Conservation (phyloP, 1,140 invertebrate species). For the Drosophila azteca region DNA sequence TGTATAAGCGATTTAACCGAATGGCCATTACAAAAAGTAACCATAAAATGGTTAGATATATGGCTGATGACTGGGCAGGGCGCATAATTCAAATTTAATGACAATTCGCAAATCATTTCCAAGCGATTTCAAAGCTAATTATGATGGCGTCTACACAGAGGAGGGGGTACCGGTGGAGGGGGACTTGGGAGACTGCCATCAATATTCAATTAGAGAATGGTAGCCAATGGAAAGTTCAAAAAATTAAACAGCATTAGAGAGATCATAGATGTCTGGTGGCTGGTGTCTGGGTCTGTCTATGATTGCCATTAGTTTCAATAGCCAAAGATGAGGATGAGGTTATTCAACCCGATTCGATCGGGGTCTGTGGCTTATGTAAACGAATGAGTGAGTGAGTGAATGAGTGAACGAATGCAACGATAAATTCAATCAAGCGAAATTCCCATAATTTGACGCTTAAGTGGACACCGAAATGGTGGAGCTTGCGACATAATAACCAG, state of each 20-base stretch:
- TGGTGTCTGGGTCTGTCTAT: not conserved
- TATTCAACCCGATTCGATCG: slow-evolving; percentile 56
- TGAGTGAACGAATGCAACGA: slow-evolving; percentile 50
- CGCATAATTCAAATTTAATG: slow-evolving; percentile 54
- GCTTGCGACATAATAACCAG: slow-evolving; percentile 76
- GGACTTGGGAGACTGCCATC: slow-evolving; percentile 35
- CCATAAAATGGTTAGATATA: slow-evolving; percentile 27
- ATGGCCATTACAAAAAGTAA: slow-evolving; percentile 35
- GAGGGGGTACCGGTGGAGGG: no score
- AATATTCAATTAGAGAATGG: slow-evolving; percentile 59
- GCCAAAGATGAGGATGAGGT: slow-evolving; percentile 35
- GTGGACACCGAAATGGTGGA: slow-evolving; percentile 69
- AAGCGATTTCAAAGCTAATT: slow-evolving; percentile 25
- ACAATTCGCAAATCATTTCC: slow-evolving; percentile 54
- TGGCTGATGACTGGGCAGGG: slow-evolving; percentile 40
- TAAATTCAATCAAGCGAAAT: slow-evolving; percentile 82
- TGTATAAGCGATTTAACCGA: slow-evolving; percentile 48
- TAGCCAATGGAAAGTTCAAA: slow-evolving; percentile 39
- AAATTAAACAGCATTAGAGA: slow-evolving; percentile 10
- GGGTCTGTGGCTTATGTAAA: slow-evolving; percentile 63
- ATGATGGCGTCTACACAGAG: not conserved
- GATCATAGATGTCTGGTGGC: no score
- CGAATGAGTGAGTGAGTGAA: slow-evolving; percentile 35
- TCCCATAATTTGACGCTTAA: slow-evolving; percentile 82
- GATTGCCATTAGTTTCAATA: slow-evolving; percentile 21